Conservation (phyloP, 1,140 invertebrate genomes). For the Macrotrachela quadricornifera region DNA sequence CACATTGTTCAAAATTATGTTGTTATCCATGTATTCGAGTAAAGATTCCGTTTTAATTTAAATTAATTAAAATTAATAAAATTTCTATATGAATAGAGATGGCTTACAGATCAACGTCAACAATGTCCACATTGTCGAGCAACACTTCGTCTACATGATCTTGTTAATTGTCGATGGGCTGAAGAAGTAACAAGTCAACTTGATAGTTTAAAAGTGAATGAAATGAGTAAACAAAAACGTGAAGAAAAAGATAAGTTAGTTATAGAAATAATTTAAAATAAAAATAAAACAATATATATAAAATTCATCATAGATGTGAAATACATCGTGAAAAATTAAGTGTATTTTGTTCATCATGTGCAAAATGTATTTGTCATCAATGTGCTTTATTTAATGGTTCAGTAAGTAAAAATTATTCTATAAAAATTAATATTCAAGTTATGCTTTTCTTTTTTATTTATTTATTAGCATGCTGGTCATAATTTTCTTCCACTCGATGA, state of each 20-base stretch:
- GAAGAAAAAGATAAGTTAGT: no score
- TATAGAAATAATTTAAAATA: not conserved
- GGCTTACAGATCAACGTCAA: constrained; percentile 70
- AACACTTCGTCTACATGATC: constrained; percentile 61
- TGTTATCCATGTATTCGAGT: constrained; percentile 57
- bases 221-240: no score
- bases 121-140: constrained; percentile 80
- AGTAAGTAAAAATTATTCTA: no score
- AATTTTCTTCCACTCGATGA: constrained; percentile 72
- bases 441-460: no score
- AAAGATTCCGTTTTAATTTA: no score
- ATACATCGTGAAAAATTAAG: constrained; percentile 56
- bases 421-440: no score
- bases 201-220: constrained; percentile 40
- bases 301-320: constrained; percentile 44
- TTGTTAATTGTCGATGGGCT: constrained; percentile 81
- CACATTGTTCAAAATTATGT: constrained; percentile 76
- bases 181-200: constrained; percentile 79
- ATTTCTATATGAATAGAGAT: constrained; percentile 35
- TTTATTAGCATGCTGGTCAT: constrained; percentile 49
- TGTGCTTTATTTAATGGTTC: constrained; percentile 68
- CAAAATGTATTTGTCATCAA: constrained; percentile 70
- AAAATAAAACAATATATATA: not conserved
- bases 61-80: no score
- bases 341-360: constrained; percentile 74